Base-by-base conservation (phyloP, 2,113 vertebrate species). In the Sciurus niger region DNA sequence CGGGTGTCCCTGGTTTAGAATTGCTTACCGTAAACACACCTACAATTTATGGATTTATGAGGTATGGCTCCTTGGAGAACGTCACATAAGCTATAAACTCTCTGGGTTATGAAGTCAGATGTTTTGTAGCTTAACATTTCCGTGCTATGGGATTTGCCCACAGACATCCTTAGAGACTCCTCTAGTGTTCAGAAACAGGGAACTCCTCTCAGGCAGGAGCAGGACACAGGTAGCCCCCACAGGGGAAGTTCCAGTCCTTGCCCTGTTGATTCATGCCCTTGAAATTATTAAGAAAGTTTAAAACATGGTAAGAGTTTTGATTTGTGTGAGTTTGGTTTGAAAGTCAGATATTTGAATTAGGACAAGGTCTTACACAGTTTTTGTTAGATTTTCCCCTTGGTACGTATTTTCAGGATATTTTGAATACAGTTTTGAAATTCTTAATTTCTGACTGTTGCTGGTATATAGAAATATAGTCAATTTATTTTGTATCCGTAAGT, bases 91-190 rank as follows among this genome's bases (percentile, higher is more conserved):
- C 67, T 74, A n/a, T 89, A 89, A 86, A 89, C 67, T 73, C 20
- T 34, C 18, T 58, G 48, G 32, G 22, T 89, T 86, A 89, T 92
- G 73, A 96, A 95, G 93, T 93, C 72, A 89, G 46, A 91, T 67
- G 2, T 83, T 94, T 96, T 82, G 73, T 90, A 48, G 83, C 8
- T 82, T 91, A 78, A 94, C 82, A 91, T 84, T 82, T 93, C 46
- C 60, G 30, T 46, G 60, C 40, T 68, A 2, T 80, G 34, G 67
- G 37, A 94, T n/a, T 94, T 55, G 72, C 46, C 37, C 51, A 32
- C 9, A 85, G 46, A 92, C 87, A 16, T 85, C 67, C 85, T 91
- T 85, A 93, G 77, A 63, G 40, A 77, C 0, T n/a, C 55, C 11
- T 67, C 5, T 63, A 32, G 70, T 93, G 70, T 14, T 68, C 37